These are phyloP conservation scores for Nephrotoma appendiculata DNA, from an alignment of 2,888 invertebrate species.

Conservation along the genomic window DNA sequence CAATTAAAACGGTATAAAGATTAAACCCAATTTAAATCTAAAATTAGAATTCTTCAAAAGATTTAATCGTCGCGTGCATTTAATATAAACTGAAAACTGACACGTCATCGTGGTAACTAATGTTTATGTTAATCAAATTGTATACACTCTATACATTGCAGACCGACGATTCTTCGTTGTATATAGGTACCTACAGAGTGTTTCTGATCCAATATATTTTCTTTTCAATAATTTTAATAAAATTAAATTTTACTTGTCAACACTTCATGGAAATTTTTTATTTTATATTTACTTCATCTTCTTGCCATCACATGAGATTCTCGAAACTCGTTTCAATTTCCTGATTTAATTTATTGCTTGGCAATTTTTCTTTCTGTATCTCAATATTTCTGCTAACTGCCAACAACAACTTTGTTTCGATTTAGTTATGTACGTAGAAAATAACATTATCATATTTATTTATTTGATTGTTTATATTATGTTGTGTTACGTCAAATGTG, in stretches of 20 bases:
- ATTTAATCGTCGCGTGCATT: background rate
- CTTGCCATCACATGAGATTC: background rate
- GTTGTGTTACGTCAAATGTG: background rate
- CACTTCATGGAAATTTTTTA: background rate
- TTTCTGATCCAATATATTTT: background rate
- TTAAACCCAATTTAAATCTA: too few species aligned
- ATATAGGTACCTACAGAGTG: background rate
- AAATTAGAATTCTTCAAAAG: background rate
- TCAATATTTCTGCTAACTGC: background rate
- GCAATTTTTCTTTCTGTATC: background rate
- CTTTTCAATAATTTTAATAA: background rate
- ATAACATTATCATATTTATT: background rate
- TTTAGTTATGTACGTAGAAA: background rate
- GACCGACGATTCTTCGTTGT: background rate
- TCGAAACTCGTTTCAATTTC: background rate
- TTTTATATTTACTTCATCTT: background rate
- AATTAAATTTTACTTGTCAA: background rate
- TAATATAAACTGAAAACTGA: background rate
- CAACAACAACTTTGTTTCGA: background rate
- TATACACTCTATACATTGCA: background rate
- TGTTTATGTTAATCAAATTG: background rate
- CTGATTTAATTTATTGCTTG: background rate
- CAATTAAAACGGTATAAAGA: too few species aligned
- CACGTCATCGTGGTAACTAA: background rate
- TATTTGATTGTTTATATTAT: background rate